Evolutionary conservation across 2,797 vertebrate species (phyloP).

Genomic region (Melanotaenia parkinsoni): DNA sequence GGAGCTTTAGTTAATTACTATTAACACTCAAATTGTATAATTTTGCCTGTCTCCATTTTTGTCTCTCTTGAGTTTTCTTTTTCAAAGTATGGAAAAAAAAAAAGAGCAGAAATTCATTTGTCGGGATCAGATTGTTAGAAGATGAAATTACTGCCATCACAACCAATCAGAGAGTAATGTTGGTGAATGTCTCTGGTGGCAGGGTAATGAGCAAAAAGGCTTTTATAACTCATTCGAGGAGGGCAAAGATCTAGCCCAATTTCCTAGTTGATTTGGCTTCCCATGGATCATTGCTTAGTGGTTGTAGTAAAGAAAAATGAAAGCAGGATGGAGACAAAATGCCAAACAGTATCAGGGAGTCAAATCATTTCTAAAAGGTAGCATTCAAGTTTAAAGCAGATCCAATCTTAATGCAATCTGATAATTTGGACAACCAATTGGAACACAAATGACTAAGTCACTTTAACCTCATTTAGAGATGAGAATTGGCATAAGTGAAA

Average conservation of each 20-base stretch:
- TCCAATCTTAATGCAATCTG: conserved; percentile 63
- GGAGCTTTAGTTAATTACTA: conserved; percentile 73
- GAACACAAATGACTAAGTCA: conserved; percentile 56
- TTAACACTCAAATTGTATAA: conserved; percentile 70
- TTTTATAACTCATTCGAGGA: conserved; percentile 63
- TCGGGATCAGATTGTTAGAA: conserved; percentile 75
- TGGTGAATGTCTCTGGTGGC: conserved; percentile 64
- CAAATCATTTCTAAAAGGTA: conserved; percentile 54
- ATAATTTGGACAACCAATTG: conserved; percentile 63
- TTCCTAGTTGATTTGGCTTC: conserved; percentile 75
- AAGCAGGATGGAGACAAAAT: conserved; percentile 32
- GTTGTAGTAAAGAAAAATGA: conserved; percentile 55
- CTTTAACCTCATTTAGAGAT: conserved; percentile 56
- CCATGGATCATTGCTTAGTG: conserved; percentile 70
- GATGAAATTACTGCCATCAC: conserved; percentile 80
- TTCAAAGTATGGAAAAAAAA: conserved; percentile 29
- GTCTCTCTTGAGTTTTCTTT: conserved; percentile 44
- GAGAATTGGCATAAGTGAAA: conserved; percentile 27
- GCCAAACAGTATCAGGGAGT: conserved; percentile 42
- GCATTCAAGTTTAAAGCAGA: conserved; percentile 58
- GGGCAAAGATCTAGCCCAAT: conserved; percentile 71
- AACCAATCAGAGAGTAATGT: conserved; percentile 78
- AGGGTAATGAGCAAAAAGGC: conserved; percentile 74
- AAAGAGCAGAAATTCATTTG: conserved; percentile 70
- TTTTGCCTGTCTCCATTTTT: conserved; percentile 66